Conservation (phyloP, 2,888 invertebrate genomes). For the Plebejus melissa region DNA sequence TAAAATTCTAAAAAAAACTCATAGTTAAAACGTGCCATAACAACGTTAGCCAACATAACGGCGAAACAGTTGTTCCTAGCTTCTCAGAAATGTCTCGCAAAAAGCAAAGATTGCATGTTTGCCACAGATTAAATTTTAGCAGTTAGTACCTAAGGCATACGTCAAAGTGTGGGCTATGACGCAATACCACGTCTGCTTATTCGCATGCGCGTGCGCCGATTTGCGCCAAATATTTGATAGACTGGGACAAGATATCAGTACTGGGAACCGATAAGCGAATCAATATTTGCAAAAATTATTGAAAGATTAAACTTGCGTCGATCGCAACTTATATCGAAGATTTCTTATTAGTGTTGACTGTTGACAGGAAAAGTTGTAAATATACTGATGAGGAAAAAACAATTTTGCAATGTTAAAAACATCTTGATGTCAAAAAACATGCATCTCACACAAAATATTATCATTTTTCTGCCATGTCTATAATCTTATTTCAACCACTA, state of each 20-base stretch:
- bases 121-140: constrained; percentile 39
- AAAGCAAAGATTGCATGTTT: constrained; percentile 39
- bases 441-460: not conserved
- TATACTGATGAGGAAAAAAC: not conserved
- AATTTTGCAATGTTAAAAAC: not conserved
- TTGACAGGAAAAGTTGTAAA: not conserved
- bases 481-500: too few relatives aligned
- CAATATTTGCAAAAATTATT: constrained; percentile 11
- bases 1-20: too few relatives aligned
- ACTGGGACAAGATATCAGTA: constrained; percentile 33
- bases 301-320: constrained; percentile 13
- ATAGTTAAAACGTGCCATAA: not conserved
- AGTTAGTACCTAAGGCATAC: constrained; percentile 39
- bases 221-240: constrained; percentile 34
- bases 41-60: constrained; percentile 4
- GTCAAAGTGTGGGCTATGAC: constrained; percentile 43
- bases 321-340: not conserved
- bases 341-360: constrained; percentile 2
- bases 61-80: constrained; percentile 29
- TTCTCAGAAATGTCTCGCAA: constrained; percentile 38
- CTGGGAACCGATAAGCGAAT: constrained; percentile 29
- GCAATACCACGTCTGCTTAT: constrained; percentile 35
- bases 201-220: constrained; percentile 33
- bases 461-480: too few relatives aligned
- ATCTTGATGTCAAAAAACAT: not conserved